Base-by-base conservation (phyloP, 1,140 invertebrate genomes). In the Drosophila hydei region DNA sequence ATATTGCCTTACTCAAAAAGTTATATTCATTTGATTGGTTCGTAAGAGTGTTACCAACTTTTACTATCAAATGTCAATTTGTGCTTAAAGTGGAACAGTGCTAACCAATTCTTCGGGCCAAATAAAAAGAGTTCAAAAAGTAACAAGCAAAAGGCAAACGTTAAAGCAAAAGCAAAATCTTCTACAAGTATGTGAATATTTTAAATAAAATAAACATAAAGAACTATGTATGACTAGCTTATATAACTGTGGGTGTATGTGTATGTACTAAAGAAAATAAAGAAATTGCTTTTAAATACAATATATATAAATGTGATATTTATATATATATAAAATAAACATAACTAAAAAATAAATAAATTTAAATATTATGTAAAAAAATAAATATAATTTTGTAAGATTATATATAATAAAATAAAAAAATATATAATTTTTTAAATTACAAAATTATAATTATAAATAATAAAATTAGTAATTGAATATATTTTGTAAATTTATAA, bases 111-210 rank as follows among this genome's bases (percentile, higher is more conserved):
- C 43, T 2, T 43, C 3, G 1, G 14, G 23, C 38, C 23, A n/a
- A 12, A 45, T 7, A 19, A 23, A 4, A 27, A 33, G 9, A 33
- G 30, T 33, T 11, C 40, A 16, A 23, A 11, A 0, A 48, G n/a
- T n/a, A n/a, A n/a, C n/a, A n/a, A n/a, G n/a, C n/a, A n/a, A n/a
- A n/a, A n/a, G n/a, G 30, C 30, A 11, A 33, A 36, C 19, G 23
- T 7, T 45, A 45, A 59, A 38, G n/a, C 36, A 12, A 3, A 33
- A 43, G 25, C 25, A 27, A 27, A 27, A 27, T 1, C 30, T 33
- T 11, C 9, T 9, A 48, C 60, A 83, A 81, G 75, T 81, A 81
- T 61, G 79, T 81, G 48, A 4, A 14, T 9, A 48, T 21, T 9
- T 30, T 30, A 40, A 43, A 6, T 54, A 25, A 7, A 12, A 9